phyloP scores from a whole-genome alignment of 2,888 invertebrate genomes.

The Diarsia dahlii region DNA sequence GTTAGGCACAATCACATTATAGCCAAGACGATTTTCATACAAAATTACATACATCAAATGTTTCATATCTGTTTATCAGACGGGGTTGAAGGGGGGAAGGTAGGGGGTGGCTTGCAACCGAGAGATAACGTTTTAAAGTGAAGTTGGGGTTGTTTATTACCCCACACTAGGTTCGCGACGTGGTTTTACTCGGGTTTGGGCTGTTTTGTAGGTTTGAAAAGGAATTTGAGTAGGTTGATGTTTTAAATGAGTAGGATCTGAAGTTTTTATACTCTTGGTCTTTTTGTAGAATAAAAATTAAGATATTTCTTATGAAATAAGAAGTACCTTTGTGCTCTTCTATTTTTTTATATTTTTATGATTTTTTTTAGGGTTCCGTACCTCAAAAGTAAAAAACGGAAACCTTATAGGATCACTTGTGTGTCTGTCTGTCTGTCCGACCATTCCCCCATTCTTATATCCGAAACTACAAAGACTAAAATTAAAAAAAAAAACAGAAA shows the following conservation, averaged over 20 bases:
- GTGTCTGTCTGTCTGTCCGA: no score
- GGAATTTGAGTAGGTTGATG: neutral
- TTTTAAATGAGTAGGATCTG: neutral
- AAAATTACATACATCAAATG: slow-evolving; percentile 73
- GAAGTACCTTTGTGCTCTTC: no score
- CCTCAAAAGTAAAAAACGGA: no score
- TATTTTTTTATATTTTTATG: no score
- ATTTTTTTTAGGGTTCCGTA: no score
- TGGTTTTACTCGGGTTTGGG: slow-evolving; percentile 30
- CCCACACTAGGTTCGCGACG: slow-evolving; percentile 53
- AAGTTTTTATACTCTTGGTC: neutral
- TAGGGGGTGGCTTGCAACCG: slow-evolving; percentile 70
- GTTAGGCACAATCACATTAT: slow-evolving; percentile 28
- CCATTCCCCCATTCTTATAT: no score
- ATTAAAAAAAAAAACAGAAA: no score
- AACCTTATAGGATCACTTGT: no score
- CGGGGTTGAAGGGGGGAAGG: slow-evolving; percentile 58
- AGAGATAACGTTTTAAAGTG: slow-evolving; percentile 76
- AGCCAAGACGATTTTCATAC: slow-evolving; percentile 61
- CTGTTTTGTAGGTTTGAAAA: slow-evolving; percentile 19
- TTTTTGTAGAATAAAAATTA: no score
- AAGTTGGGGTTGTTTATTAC: slow-evolving; percentile 71
- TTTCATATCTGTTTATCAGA: slow-evolving; percentile 74
- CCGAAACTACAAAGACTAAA: no score
- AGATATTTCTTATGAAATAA: no score